Percentiles rank a stretch among this genome's conserved stretches.
phyloP scores from a whole-genome alignment of 2,113 vertebrate species.

The Ophiodon elongatus region DNA sequence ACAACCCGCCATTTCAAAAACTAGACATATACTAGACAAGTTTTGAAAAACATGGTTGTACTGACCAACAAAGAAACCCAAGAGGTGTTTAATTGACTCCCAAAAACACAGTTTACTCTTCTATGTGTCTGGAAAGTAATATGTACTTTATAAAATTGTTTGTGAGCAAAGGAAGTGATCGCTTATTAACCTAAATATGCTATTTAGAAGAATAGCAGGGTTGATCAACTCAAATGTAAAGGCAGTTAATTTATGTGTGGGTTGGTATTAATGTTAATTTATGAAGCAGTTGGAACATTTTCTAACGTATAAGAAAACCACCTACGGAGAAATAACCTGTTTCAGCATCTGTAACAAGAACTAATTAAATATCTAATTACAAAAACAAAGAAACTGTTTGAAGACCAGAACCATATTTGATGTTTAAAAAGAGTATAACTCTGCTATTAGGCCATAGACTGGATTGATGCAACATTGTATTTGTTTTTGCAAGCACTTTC shows the following conservation, averaged over 20 bases:
- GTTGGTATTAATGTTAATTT: neutral
- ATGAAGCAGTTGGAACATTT: neutral
- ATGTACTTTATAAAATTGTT: too few relatives aligned
- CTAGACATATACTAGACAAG: too few relatives aligned
- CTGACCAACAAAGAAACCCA: neutral
- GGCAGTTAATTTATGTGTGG: neutral
- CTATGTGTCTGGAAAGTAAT: neutral
- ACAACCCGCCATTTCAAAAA: too few relatives aligned
- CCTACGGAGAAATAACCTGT: slow-evolving; percentile 49
- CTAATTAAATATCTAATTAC: slow-evolving; percentile 37
- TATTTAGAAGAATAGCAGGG: neutral
- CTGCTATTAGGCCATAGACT: neutral
- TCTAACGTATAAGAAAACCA: slow-evolving; percentile 12
- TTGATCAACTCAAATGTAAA: neutral
- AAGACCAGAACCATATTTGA: slow-evolving; percentile 39
- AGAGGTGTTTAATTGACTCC: neutral
- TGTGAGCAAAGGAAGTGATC: neutral
- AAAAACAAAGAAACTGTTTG: slow-evolving; percentile 25
- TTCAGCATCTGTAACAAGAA: slow-evolving; percentile 16
- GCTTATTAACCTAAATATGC: neutral
- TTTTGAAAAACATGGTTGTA: too few relatives aligned
- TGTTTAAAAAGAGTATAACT: slow-evolving; percentile 24
- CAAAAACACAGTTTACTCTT: neutral
- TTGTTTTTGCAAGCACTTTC: slow-evolving; percentile 1
- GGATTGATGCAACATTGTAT: neutral